Evolutionary conservation across 2,888 invertebrate genomes (phyloP), one percentile per base, ranked within the genome.

Genomic region (Empis livida): DNA sequence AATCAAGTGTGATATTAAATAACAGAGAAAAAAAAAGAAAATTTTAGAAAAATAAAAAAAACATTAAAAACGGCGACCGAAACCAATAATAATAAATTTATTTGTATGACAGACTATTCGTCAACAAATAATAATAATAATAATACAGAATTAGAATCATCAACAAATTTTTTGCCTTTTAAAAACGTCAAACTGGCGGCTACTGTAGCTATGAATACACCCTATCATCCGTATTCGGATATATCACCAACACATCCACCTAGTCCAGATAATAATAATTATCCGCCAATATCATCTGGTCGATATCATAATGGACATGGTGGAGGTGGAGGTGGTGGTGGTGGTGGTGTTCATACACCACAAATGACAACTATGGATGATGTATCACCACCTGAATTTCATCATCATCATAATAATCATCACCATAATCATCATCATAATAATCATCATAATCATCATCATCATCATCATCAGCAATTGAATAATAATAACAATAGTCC

Each of bases 151-250:
- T 52, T 52, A 46, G 52, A 52, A 52, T 48, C 50, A 44, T n/a
- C 13, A 35, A n/a, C 35, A 13, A 58, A 58, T 55, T 55, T 55
- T 55, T 54, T 55, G 53, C 55, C 54, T 52, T 56, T 55, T 52
- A 57, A 57, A 59, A 54, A 54, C 79, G 77, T 76, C 86, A 86
- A 85, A 78, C 86, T 86, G 85, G 85, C 85, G 76, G 83, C 84
- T 79, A 82, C 84, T 74, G 72, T 79, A 68, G 84, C 84, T 74
- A 88, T 89, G 88, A 89, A 88, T 82, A 84, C 87, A 75, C 85
- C 86, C 75, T 87, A 86, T 78, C 86, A 84, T 78, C 80, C 83
- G 73, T 84, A 84, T 75, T 77, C 81, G 74, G 84, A 84, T 76
- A 77, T 84, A 61, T 80, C 81, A 73, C 82, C 83, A 65, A 82